Conservation (phyloP, 2,888 invertebrate species). For the Scaeva pyrastri region DNA sequence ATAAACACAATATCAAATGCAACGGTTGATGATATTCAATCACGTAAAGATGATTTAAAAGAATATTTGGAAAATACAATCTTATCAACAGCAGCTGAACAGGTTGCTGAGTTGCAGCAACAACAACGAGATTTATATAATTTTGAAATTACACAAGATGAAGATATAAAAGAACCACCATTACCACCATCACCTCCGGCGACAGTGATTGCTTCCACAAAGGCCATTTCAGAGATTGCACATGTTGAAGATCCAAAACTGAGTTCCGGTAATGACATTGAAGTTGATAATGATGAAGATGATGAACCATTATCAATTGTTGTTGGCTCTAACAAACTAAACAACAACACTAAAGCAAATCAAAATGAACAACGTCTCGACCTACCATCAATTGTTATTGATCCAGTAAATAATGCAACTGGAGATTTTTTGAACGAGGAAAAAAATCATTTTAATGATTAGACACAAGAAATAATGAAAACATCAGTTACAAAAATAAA, state of each 20-base stretch:
- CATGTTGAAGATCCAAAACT: neutral
- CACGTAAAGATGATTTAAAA: constrained; percentile 35
- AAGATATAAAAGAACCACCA: neutral
- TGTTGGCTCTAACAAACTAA: neutral
- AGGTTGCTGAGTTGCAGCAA: constrained; percentile 34
- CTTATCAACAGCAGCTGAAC: constrained; percentile 30
- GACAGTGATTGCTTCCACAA: neutral
- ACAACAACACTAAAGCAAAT: constrained; percentile 20
- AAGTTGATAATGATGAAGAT: neutral
- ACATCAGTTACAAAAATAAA: constrained; percentile 2
- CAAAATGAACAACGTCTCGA: constrained; percentile 29
- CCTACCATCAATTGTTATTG: constrained; percentile 55
- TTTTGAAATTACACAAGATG: constrained; percentile 6
- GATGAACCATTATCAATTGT: constrained; percentile 8
- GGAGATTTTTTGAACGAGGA: constrained; percentile 54
- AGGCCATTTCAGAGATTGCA: neutral
- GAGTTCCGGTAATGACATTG: neutral
- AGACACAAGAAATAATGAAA: constrained; percentile 1
- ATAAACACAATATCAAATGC: constrained; percentile 31
- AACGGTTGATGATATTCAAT: constrained; percentile 34
- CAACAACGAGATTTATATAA: neutral
- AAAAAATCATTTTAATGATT: constrained; percentile 49
- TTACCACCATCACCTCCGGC: neutral
- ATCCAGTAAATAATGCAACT: constrained; percentile 42
- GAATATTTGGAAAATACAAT: constrained; percentile 53